Evolutionary conservation across 2,797 vertebrate genomes (phyloP), one percentile per base, ranked within the genome.

Genomic region (Sitta carolinensis): DNA sequence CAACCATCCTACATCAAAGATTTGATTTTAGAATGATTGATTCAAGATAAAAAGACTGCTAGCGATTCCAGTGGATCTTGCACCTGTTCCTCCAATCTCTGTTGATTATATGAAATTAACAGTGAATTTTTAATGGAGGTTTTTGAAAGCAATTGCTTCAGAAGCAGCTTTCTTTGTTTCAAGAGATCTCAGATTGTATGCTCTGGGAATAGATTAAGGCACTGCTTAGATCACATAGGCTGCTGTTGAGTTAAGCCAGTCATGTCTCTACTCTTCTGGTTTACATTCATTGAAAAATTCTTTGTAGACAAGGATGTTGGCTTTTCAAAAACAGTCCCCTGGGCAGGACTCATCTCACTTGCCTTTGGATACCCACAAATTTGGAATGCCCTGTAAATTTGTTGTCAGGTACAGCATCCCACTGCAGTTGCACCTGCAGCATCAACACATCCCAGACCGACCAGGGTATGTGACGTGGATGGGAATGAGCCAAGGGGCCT

Each of bases 141-240:
- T 91, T 92, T 87, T 85, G 87, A 95, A 93, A 89, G 72, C 43
- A 67, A 48, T 62, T 87, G 58, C 89, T 87, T 94, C 73, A 91
- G 89, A 95, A 89, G 89, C 58, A 90, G 76, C 62, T 91, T 74
- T 3, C 47, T 87, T 90, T 91, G 43, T 86, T 78, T 80, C 68
- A 74, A 43, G 72, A 87, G 58, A 87, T 75, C 90, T 85, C 4
- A 5, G 64, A 68, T 20, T 73, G 54, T n/a, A 74, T 47, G 68
- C 25, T 40, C 19, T 58, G 64, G 61, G 68, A 89, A 64, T 9
- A 85, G 72, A 87, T 75, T 73, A 73, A 89, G 84, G 45, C 2
- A 1, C 47, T 69, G 54, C 76, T 62, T 6, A 64, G 51, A 57
- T 69, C 66, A 55, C 1, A 2, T 29, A 50, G 63, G 55, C 36